phyloP scores from a whole-genome alignment of 2,113 vertebrate species.

The Oryctolagus cuniculus region DNA sequence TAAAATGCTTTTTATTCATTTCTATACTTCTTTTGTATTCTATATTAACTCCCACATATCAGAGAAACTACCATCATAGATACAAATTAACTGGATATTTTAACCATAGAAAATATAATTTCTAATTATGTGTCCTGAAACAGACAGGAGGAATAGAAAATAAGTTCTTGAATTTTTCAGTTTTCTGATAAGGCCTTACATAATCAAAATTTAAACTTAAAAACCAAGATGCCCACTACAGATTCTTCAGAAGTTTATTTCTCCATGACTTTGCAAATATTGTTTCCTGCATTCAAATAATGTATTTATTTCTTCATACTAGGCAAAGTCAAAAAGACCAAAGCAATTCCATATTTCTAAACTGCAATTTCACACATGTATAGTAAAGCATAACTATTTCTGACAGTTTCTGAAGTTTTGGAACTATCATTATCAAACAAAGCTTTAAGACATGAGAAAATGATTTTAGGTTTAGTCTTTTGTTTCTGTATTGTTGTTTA shows the following conservation, averaged over 20 bases:
- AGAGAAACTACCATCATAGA: not conserved
- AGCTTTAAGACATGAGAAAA: slow-evolving; percentile 56
- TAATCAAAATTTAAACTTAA: slow-evolving; percentile 52
- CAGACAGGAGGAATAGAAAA: not conserved
- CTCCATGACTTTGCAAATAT: slow-evolving; percentile 36
- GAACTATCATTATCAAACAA: slow-evolving; percentile 61
- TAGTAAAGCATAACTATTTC: slow-evolving; percentile 64
- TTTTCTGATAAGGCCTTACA: slow-evolving; percentile 18
- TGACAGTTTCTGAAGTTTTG: slow-evolving; percentile 68
- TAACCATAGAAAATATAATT: not conserved
- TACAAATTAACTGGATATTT: not conserved
- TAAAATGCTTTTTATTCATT: too few species aligned
- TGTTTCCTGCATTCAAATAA: slow-evolving; percentile 35
- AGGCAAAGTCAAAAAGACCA: slow-evolving; percentile 55
- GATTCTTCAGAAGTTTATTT: slow-evolving; percentile 39
- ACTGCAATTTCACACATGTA: slow-evolving; percentile 61
- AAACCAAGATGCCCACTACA: slow-evolving; percentile 24
- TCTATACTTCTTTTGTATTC: too few species aligned
- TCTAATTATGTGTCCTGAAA: slow-evolving; percentile 12
- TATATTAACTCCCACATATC: too few species aligned
- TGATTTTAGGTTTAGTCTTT: slow-evolving; percentile 48
- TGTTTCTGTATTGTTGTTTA: slow-evolving; percentile 63
- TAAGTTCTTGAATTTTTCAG: not conserved
- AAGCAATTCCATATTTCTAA: slow-evolving; percentile 62
- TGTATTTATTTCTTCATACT: slow-evolving; percentile 46